Evolutionary conservation across 2,888 invertebrate species (phyloP), one percentile per base, ranked within the genome.

Genomic region (Agrochola macilenta): DNA sequence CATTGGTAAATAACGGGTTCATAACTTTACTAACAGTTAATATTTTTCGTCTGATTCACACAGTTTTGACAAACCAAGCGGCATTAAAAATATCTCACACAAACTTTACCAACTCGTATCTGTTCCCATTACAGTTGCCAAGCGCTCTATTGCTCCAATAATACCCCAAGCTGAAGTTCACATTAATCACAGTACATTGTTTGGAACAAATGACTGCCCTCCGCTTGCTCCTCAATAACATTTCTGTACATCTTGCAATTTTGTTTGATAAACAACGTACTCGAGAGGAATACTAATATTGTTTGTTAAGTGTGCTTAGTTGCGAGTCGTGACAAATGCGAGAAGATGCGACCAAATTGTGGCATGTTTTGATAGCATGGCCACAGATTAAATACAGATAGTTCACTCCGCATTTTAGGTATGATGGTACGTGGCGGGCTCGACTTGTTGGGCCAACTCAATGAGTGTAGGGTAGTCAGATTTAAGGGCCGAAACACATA

Each of bases 141-240:
- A 57, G 69, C 66, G 76, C 76, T 84, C 82, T 72, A 72, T 61
- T 14, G 14, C 74, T 60, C 43, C 17, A 69, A 75, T 75, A 73
- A 69, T 85, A 85, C 83, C 52, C 69, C 2, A 57, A 72, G 20
- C 43, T 52, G 30, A 60, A 58, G 64, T 68, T 66, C 70, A 74
- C 83, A 87, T 88, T 81, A 88, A 81, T 84, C 87, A 88, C 66
- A 63, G 69, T 43, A 80, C 63, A 81, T 84, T 88, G 87, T 83
- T 82, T 30, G 57, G 64, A 85, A 88, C 79, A 86, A 88, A 84
- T 73, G 86, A 80, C 75, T 84, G 82, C 76, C 78, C 78, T 75
- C 69, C 57, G 75, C 68, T 80, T 75, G 75, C 35, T 61, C 80
- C 78, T 78, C 84, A 78, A 88, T 88, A 86, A 88, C 77, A 74